Evolutionary conservation across 2,113 vertebrate genomes (phyloP).

Genomic region (Xenopus tropicalis): UCB_Xtro_10.0 CM004446.2:99756501-99757000

Average conservation of each 20-base stretch:
- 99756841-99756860: not conserved
- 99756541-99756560: not conserved
- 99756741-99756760: not conserved
- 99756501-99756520: conserved; percentile 7
- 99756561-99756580: conserved; percentile 1
- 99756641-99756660: conserved; percentile 41
- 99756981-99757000: too few relatives aligned
- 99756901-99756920: not conserved
- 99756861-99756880: not conserved
- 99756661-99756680: conserved; percentile 29
- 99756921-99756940: not conserved
- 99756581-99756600: conserved; percentile 20
- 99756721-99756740: not conserved
- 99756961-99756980: too few relatives aligned
- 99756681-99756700: conserved; percentile 32
- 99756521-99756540: not conserved
- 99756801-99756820: not conserved
- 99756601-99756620: conserved; percentile 25
- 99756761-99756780: conserved; percentile 4
- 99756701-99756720: conserved; percentile 31
- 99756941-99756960: not conserved
- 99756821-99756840: not conserved
- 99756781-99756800: not conserved
- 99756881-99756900: not conserved
- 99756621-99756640: not conserved